phyloP scores from a whole-genome alignment of 2,797 vertebrate species.

The Platyrinchus mystaceus region DNA sequence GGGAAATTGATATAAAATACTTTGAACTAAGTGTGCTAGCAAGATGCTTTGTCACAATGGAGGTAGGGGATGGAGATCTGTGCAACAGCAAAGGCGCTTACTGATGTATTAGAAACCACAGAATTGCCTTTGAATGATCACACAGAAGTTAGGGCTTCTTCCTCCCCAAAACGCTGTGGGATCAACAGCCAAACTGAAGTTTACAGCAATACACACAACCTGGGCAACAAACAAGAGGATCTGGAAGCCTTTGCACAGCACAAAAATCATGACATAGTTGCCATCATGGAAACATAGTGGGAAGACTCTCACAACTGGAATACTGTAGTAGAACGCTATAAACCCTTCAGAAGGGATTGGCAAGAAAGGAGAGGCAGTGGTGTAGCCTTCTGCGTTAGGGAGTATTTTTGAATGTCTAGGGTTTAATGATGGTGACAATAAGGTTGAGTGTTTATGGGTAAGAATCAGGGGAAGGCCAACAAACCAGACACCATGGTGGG shows the following conservation, averaged over 20 bases:
- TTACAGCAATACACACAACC: neutral
- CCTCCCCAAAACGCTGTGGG: neutral
- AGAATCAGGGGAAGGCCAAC: neutral
- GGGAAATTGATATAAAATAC: neutral
- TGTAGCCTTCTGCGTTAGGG: neutral
- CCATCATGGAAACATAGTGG: neutral
- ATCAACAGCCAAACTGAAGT: neutral
- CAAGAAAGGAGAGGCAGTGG: neutral
- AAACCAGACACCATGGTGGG: neutral
- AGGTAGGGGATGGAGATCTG: neutral
- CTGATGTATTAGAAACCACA: neutral
- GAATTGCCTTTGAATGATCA: neutral
- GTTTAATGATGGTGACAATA: neutral
- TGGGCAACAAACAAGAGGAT: neutral
- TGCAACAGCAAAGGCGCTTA: neutral
- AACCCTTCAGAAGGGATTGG: neutral
- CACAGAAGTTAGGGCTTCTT: neutral
- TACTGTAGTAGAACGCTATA: neutral
- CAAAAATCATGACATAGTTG: neutral
- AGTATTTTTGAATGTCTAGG: neutral
- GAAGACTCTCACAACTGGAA: neutral
- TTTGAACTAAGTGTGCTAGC: neutral
- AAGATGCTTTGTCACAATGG: neutral
- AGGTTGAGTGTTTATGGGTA: neutral
- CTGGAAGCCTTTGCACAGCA: neutral